Base-by-base conservation (phyloP, 2,888 invertebrate species). In the Callimorpha dominula region DNA sequence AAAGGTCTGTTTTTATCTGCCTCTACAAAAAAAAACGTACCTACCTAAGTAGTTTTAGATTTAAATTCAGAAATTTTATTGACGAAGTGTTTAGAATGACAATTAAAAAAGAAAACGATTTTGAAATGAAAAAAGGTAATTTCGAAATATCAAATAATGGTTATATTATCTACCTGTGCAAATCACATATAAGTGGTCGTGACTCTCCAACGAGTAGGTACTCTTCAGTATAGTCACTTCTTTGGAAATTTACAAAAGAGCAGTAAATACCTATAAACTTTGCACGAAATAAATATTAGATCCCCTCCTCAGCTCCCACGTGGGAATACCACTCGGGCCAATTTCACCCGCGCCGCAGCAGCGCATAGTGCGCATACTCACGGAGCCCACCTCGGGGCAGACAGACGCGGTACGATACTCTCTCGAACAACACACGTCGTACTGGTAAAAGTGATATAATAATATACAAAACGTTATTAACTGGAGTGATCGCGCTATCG, bases 371-470 rank as follows among this genome's bases (percentile, higher is more conserved):
- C 43, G 49, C 31, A n/a, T 57, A 65, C 64, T 68, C 57, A 54
- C 43, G 9, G 67, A 66, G 14, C 11, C 42, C 31, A 43, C 9
- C 67, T 60, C 60, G 62, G 57, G 46, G 9, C 65, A 67, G 31
- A 54, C 64, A 64, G 74, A 40, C 67, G 68, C 40, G 40, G 17
- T 9, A 50, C 57, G 40, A n/a, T 6, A 65, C 70, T 67, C 70
- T 57, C 54, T 57, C 67, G 20, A 68, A 68, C 15, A 60, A 60
- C 43, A 64, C 62, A 43, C 67, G 40, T 6, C 15, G 31, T 40
- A 68, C 43, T 81, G 66, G 75, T 83, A 79, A 80, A 82, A 85
- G 84, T 84, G 81, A 66, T 75, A 75, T 73, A 72, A 73, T 20
- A 60, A 60, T 5, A 5, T 6, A 31, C 60, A 14, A 4, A 14